These are phyloP conservation scores for Hucho hucho DNA, from an alignment of 2,113 vertebrate genomes.

Conservation along the genomic window DNA sequence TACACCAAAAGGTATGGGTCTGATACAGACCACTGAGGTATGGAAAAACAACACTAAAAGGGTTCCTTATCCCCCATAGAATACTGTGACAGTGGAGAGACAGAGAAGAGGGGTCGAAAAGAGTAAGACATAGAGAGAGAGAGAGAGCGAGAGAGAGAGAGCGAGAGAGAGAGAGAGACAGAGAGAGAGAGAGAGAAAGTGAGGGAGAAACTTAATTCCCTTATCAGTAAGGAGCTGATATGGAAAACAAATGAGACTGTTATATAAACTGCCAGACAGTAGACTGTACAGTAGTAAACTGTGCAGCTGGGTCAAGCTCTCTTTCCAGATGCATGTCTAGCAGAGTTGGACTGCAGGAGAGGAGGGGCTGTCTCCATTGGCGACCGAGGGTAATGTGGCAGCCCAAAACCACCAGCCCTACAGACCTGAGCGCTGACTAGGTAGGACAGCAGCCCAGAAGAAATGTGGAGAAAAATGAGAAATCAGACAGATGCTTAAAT, in stretches of 20 bases:
- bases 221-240: not conserved
- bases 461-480: constrained; percentile 31
- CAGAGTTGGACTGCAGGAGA: not conserved
- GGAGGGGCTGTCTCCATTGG: constrained; percentile 18
- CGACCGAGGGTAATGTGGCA: not conserved
- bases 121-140: not conserved
- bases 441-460: constrained; percentile 20
- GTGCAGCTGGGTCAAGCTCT: not conserved
- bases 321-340: not conserved
- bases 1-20: constrained; percentile 21
- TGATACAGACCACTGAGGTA: not conserved
- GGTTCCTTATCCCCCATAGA: no score
- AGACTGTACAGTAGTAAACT: not conserved
- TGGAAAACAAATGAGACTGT: not conserved
- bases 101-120: not conserved
- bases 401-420: constrained; percentile 17
- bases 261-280: not conserved
- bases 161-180: constrained; percentile 24
- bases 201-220: not conserved
- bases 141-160: constrained; percentile 8
- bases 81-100: constrained; percentile 4
- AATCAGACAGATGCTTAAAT: constrained; percentile 17
- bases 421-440: constrained; percentile 9
- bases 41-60: not conserved
- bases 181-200: not conserved